Evolutionary conservation across 2,797 vertebrate genomes (phyloP), one percentile per base, ranked within the genome.

Genomic region (Tokudaia tokunoshimensis): DNA sequence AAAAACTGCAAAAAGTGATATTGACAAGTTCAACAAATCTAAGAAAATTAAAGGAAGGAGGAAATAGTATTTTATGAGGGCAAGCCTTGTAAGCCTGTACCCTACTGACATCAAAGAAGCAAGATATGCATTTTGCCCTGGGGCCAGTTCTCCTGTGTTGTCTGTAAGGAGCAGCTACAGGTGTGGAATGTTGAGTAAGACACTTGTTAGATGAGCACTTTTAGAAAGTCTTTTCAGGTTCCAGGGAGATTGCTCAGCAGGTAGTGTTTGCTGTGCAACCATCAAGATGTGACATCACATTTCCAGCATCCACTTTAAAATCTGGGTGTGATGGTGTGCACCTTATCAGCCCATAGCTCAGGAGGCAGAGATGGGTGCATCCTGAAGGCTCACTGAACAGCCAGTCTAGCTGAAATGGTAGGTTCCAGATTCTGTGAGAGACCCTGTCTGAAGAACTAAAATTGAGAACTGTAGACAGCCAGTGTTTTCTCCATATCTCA

Each of bases 1-100:
- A 90, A 89, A 81, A 84, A 31, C 34, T 84, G 70, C 74, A 52
- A 80, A 76, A 76, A 55, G 37, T 94, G 24, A 11, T 15, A 61
- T 81, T 89, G 67, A 24, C 31, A 92, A 88, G 19, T 92, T 97
- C 52, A 96, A 95, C 65, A 92, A 93, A 88, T 72, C 84, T 83
- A 80, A 95, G 12, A 76, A 89, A 94, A 75, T 89, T 89, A 83
- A 97, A 96, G 29, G 74, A 88, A 91, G 47, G 17, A 19, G 17
- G 55, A 96, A 91, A 95, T 65, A 2, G 74, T 57, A 52, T 1
- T 83, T 87, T 89, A 29, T 59, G 26, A 44, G 92, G 17, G 44
- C 34, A 44, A 94, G 84, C 37, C 57, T 41, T 83, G 11, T 59
- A 88, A 85, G 37, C 15, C 87, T 79, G 7, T 41, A 61, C 52